phyloP scores from a whole-genome alignment of 2,113 vertebrate genomes.

The Haplochromis vanheusdeni region DNA sequence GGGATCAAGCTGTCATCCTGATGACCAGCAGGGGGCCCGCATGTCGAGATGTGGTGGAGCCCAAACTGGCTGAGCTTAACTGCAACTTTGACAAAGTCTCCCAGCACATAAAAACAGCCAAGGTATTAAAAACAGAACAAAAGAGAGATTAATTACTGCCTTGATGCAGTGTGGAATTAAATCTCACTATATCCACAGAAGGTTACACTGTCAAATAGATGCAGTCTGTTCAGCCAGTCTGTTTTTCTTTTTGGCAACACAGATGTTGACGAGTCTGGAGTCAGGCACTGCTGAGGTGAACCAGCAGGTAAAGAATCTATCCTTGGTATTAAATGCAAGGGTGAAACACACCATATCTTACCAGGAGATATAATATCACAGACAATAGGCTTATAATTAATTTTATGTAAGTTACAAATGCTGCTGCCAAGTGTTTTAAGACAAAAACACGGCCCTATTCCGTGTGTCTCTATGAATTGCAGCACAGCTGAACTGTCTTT shows the following conservation, averaged over 20 bases:
- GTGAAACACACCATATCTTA: not conserved
- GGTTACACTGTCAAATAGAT: not conserved
- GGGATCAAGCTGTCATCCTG: slow-evolving; percentile 83
- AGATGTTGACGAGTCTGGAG: slow-evolving; percentile 79
- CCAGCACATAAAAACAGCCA: slow-evolving; percentile 85
- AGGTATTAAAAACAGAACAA: slow-evolving; percentile 31
- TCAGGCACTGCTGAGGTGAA: slow-evolving; percentile 30
- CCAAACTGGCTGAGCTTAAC: slow-evolving; percentile 87
- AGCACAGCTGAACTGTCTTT: not conserved
- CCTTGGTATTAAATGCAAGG: not conserved
- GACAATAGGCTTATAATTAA: not conserved
- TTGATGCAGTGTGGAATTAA: not conserved
- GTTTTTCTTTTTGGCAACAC: not conserved
- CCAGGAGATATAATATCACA: not conserved
- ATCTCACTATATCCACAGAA: not conserved
- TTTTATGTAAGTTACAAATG: not conserved
- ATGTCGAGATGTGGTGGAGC: slow-evolving; percentile 85
- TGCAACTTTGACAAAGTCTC: slow-evolving; percentile 94
- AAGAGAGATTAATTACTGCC: not conserved
- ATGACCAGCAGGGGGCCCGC: slow-evolving; percentile 84
- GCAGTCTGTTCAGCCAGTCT: not conserved
- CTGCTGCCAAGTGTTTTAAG: not conserved
- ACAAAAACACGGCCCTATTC: not conserved
- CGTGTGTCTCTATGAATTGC: not conserved
- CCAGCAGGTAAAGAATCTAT: slow-evolving; percentile 23